Conservation (phyloP, 2,888 invertebrate species). For the Lepidocyrtinus sp. region DNA sequence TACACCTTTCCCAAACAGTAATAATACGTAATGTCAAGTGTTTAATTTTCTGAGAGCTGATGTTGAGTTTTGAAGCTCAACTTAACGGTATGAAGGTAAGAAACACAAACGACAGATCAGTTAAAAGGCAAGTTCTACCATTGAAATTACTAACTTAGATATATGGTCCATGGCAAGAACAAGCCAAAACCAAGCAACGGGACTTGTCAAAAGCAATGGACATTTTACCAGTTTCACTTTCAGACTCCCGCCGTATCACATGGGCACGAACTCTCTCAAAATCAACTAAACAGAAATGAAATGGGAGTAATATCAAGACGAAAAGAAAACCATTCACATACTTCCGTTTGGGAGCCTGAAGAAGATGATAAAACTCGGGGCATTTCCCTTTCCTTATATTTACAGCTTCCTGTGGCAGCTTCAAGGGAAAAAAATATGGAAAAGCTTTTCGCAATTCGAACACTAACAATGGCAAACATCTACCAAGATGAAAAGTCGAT, state of each 20-base stretch:
- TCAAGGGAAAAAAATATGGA: slow-evolving; percentile 5
- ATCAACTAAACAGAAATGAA: background rate
- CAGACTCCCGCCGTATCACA: background rate
- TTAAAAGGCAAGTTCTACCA: too few species aligned
- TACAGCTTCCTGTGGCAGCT: slow-evolving; percentile 15
- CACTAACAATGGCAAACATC: background rate
- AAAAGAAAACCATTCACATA: slow-evolving; percentile 19
- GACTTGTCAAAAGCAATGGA: slow-evolving; percentile 30
- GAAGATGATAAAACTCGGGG: slow-evolving; percentile 7
- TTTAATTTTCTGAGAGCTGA: background rate
- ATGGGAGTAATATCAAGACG: background rate
- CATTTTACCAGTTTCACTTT: slow-evolving; percentile 7
- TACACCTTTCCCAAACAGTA: background rate
- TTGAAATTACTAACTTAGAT: too few species aligned
- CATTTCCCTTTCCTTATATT: slow-evolving; percentile 22
- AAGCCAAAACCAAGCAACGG: background rate
- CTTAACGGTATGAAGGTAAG: too few species aligned
- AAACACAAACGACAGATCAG: too few species aligned
- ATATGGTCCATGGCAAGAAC: too few species aligned
- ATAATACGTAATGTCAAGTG: slow-evolving; percentile 5
- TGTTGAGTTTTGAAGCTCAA: too few species aligned
- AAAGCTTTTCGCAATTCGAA: background rate
- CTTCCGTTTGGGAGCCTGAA: slow-evolving; percentile 8
- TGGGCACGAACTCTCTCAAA: background rate
- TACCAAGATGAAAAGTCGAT: slow-evolving; percentile 4